Percentiles rank a stretch among this genome's conserved stretches.
phyloP scores from a whole-genome alignment of 2,113 vertebrate species.

The Tyto alba region DNA sequence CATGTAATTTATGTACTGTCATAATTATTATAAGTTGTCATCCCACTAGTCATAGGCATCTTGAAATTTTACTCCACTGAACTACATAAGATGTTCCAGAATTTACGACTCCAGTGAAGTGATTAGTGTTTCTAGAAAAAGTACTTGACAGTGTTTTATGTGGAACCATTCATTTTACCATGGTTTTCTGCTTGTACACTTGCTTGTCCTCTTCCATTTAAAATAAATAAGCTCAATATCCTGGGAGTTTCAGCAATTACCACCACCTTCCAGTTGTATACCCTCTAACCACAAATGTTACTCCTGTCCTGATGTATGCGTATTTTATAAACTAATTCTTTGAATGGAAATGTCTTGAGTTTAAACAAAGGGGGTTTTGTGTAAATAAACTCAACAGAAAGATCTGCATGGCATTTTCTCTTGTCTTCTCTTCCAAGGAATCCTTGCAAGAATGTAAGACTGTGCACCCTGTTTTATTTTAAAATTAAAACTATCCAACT shows the following conservation, averaged over 20 bases:
- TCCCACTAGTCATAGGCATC: background rate
- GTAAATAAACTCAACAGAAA: background rate
- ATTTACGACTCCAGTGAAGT: background rate
- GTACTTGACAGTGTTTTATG: background rate
- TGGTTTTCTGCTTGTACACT: background rate
- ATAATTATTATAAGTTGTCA: background rate
- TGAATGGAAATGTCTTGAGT: background rate
- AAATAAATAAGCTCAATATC: background rate
- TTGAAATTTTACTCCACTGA: background rate
- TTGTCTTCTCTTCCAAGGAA: background rate
- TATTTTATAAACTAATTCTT: background rate
- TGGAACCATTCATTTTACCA: background rate
- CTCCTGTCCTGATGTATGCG: background rate
- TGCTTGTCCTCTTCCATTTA: background rate
- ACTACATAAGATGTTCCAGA: background rate
- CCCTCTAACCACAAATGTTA: background rate
- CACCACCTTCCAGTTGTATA: background rate
- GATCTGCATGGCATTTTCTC: background rate
- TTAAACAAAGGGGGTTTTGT: background rate
- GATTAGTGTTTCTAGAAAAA: background rate
- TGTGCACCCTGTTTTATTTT: background rate
- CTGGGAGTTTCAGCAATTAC: background rate
- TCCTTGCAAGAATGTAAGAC: background rate
- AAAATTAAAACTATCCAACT: background rate
- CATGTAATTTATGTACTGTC: background rate